Evolutionary conservation across 2,888 invertebrate species (phyloP), one percentile per base, ranked within the genome.

Genomic region (Folsomia manolachei): DNA sequence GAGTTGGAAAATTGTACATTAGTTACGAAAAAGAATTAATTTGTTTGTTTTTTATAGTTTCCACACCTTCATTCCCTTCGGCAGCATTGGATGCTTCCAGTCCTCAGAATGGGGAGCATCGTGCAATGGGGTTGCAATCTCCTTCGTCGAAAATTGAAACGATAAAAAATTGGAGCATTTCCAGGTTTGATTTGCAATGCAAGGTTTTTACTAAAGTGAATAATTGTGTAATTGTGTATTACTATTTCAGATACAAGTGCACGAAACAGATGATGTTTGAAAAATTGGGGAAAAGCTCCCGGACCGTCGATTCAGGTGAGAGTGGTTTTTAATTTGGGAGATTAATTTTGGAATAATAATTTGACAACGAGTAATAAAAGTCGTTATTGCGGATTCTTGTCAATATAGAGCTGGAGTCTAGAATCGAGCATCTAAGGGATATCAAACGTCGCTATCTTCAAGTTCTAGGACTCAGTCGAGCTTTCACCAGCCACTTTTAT

Each of bases 161-260:
- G 72, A 87, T 98, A 76, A 94, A 93, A 83, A 95, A 93, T 83
- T 99, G 98, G 98, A 94, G 97, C 77, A 93, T 98, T 83, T 96
- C 96, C 74, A 97, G n/a, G n/a, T n/a, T n/a, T n/a, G n/a, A n/a
- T n/a, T n/a, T n/a, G n/a, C n/a, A n/a, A n/a, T n/a, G n/a, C n/a
- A n/a, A n/a, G n/a, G n/a, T n/a, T n/a, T n/a, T n/a, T n/a, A n/a
- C n/a, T n/a, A n/a, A n/a, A n/a, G n/a, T n/a, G n/a, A n/a, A n/a
- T n/a, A n/a, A n/a, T n/a, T n/a, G n/a, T n/a, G n/a, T n/a, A n/a
- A n/a, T n/a, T n/a, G n/a, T n/a, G n/a, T n/a, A n/a, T n/a, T n/a
- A n/a, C n/a, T n/a, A n/a, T n/a, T n/a, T n/a, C n/a, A n/a, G 97
- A 0, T 98, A 96, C 84, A 98, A 97, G 85, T 98, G 97, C 84